Evolutionary conservation across 2,888 invertebrate species (phyloP), one percentile per base, ranked within the genome.

Genomic region (Diabrotica balteata): DNA sequence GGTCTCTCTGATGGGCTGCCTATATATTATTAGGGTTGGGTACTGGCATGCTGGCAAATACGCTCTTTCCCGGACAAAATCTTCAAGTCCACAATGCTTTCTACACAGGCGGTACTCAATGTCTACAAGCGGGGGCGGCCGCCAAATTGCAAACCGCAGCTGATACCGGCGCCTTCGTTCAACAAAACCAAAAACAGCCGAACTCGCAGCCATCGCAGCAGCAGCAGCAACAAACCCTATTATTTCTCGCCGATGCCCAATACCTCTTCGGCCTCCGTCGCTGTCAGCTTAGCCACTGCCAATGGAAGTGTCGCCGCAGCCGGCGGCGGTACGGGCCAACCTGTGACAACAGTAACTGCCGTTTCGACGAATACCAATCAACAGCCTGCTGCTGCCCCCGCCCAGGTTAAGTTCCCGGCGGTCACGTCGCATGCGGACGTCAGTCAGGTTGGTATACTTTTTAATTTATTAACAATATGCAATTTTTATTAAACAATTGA

Each of bases 341-440:
- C 62, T 10, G 46, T 57, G 22, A 47, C 64, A 17, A 63, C 54
- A 7, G 57, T 58, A 8, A 57, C 66, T 32, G 59, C 55, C 46
- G 55, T 49, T 11, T 51, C 63, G 17, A 45, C 55, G 10, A 51
- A 42, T n/a, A 52, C 51, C 51, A 63, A 59, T 49, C 62, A 46
- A 52, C 62, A 46, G 49, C 42, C 54, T 5, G 72, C 72, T 43
- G 66, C 75, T 10, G 69, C 72, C 8, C 67, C 70, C n/a, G 77
- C 74, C 73, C 82, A 82, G 32, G 77, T 82, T 58, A 83, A 83
- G 74, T 82, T 83, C 70, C 84, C 82, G 69, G 83, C 82, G 66
- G 86, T 87, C 64, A 84, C 86, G 51, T 83, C 87, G 17, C 87
- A 86, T 75, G 85, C 86, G 53, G 88, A 88, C 77, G 88, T 88